Percentiles rank a stretch among this genome's conserved stretches.
phyloP scores from a whole-genome alignment of 2,113 vertebrate species.

The Sinocyclocheilus anophthalmus region DNA sequence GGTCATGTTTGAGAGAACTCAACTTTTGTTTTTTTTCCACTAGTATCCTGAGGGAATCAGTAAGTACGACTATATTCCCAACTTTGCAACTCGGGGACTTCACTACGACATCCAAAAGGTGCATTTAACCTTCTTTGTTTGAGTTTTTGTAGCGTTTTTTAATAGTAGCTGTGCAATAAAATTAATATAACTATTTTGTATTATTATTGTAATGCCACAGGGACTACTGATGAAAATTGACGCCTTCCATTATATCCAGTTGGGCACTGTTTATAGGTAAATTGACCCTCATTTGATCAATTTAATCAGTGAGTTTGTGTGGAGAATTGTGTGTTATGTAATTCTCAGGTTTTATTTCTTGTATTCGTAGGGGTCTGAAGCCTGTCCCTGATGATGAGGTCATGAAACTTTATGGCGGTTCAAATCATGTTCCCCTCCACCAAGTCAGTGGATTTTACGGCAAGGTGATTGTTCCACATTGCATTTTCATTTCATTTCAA shows the following conservation, averaged over 20 bases:
- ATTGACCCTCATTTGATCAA: background rate
- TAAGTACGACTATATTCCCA: conserved; percentile 81
- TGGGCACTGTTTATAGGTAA: conserved; percentile 82
- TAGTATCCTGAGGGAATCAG: conserved; percentile 81
- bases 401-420: conserved; percentile 76
- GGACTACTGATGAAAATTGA: conserved; percentile 82
- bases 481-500: background rate
- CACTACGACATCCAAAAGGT: conserved; percentile 89
- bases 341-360: background rate
- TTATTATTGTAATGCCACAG: conserved; percentile 53
- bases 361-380: conserved; percentile 74
- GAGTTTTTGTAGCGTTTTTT: background rate
- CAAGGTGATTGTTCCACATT: conserved; percentile 71
- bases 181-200: background rate
- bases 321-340: background rate
- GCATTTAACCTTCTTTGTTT: background rate
- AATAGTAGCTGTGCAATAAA: background rate
- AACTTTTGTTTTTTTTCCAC: background rate
- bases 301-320: background rate
- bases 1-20: background rate
- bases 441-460: conserved; percentile 87
- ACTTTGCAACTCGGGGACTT: conserved; percentile 80
- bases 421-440: conserved; percentile 79
- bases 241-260: conserved; percentile 84
- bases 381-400: conserved; percentile 82